These are phyloP conservation scores for Tanytarsus gracilentus DNA, from an alignment of 2,888 invertebrate genomes.

Conservation along the genomic window DNA sequence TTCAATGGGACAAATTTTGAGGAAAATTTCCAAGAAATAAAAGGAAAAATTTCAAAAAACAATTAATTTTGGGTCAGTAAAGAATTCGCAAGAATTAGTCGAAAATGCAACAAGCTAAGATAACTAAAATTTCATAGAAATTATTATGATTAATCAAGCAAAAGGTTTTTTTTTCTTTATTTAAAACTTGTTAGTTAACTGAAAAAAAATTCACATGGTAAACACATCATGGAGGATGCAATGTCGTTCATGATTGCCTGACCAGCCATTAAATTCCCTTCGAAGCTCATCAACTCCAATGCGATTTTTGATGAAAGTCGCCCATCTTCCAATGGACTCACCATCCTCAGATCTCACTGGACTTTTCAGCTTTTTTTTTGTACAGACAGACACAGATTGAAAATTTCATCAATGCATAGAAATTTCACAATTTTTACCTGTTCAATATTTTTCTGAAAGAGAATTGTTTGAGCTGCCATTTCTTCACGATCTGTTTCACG, in stretches of 20 bases:
- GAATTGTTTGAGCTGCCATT: constrained; percentile 60
- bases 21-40: constrained; percentile 8
- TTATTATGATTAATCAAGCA: background rate
- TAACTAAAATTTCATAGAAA: no score
- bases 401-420: background rate
- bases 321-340: constrained; percentile 37
- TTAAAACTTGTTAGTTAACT: background rate
- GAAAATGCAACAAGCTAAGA: no score
- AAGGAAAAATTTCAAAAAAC: background rate
- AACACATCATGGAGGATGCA: constrained; percentile 42
- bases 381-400: background rate
- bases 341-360: background rate
- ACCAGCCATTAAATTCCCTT: constrained; percentile 42
- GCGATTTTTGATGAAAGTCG: constrained; percentile 38
- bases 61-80: background rate
- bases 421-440: constrained; percentile 37
- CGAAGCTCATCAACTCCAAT: constrained; percentile 37
- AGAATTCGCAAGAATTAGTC: background rate
- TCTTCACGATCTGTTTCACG: constrained; percentile 84
- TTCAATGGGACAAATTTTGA: background rate
- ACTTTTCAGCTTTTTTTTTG: background rate
- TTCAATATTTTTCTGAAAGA: constrained; percentile 41
- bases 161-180: background rate
- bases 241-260: constrained; percentile 39
- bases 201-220: constrained; percentile 20